Base-by-base conservation (phyloP, 35 echinoderm and acorn worm genomes). In the Patiria miniata region DNA sequence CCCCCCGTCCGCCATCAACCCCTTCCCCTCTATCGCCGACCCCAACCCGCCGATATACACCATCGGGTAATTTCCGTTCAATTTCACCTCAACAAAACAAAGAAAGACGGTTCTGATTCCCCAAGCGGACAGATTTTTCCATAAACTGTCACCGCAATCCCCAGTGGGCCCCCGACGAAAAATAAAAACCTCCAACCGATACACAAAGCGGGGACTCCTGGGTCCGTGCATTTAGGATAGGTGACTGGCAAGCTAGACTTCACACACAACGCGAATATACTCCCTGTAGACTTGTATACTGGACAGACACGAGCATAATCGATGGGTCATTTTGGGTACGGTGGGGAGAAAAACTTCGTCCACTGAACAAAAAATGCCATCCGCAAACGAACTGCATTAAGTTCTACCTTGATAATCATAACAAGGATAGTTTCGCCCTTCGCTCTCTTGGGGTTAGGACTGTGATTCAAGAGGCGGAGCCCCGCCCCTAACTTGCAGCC, bases 41-140 rank as follows among this genome's bases (percentile, higher is more conserved):
- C 42, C 42, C 42, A 12, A 6, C 42, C 42, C 42, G 4, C 42
- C 42, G 42, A 22, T 7, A 34, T 23, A 23, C 65, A 73, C 65
- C 65, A 73, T 73, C 34, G 26, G 65, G 65, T 73, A 73, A 73
- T 73, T 73, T 73, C 65, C 65, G 65, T 73, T 26, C 65, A 73
- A 73, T 73, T 73, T 73, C 65, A 73, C 65, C 26, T 36, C 29
- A 34, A 73, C 65, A 73, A 73, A 73, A 73, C 34, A 73, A 26
- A 73, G 34, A 47, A 47, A 47, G 34, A 73, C 34, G 65, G 65
- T 34, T 73, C 57, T 73, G 26, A 36, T 28, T 73, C 26, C 0
- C 65, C 65, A 12, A 73, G 26, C 26, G 42, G 65, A 22, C 65
- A 73, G 21, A 73, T 26, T 61, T 60, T 34, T 32, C 65, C 15